Evolutionary conservation across 2,797 vertebrate species (phyloP).

Genomic region (Allobates femoralis): DNA sequence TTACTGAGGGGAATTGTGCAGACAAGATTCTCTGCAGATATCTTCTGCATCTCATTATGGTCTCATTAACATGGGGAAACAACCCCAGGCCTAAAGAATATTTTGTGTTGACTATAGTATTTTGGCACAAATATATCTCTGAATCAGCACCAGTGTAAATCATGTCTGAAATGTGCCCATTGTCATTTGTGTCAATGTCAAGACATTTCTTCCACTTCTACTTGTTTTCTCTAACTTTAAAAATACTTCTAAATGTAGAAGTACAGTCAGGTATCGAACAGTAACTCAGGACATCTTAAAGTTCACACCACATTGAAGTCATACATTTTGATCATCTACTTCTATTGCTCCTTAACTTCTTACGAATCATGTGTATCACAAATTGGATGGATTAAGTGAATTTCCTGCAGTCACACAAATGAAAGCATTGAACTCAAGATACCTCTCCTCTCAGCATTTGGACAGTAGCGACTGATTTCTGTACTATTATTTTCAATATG

Average conservation of each 20-base stretch:
- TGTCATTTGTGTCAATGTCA: slow-evolving; percentile 63
- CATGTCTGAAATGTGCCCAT: slow-evolving; percentile 59
- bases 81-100: slow-evolving; percentile 62
- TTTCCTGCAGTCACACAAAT: neutral
- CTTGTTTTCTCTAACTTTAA: slow-evolving; percentile 52
- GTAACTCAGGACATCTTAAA: slow-evolving; percentile 27
- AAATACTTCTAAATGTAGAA: slow-evolving; percentile 35
- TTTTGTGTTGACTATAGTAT: slow-evolving; percentile 64
- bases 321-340: neutral
- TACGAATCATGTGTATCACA: neutral
- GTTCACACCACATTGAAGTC: neutral
- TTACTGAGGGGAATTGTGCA: slow-evolving; percentile 62
- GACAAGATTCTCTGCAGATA: slow-evolving; percentile 61
- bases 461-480: neutral
- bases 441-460: neutral
- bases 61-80: slow-evolving; percentile 64
- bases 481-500: neutral
- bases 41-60: slow-evolving; percentile 62
- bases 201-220: slow-evolving; percentile 51
- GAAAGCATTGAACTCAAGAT: neutral
- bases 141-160: slow-evolving; percentile 63
- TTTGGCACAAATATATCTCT: slow-evolving; percentile 64
- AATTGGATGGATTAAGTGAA: neutral
- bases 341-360: neutral
- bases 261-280: slow-evolving; percentile 16